Percentiles rank a stretch among this genome's conserved stretches.
phyloP scores from a whole-genome alignment of 2,113 vertebrate species.

The Amblyornis subalaris region DNA sequence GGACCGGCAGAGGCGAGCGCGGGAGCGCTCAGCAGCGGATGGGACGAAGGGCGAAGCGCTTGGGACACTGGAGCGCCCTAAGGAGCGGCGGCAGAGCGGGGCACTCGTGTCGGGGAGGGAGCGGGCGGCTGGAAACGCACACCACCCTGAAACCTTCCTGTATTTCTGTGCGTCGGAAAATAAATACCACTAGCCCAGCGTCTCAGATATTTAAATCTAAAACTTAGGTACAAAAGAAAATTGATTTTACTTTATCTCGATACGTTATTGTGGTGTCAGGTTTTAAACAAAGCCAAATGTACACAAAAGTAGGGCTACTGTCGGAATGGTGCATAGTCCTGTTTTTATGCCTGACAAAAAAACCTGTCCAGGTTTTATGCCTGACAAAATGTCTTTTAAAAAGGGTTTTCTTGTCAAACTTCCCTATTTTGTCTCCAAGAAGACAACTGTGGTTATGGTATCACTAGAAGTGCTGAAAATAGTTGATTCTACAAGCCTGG shows the following conservation, averaged over 20 bases:
- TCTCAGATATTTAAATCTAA: background rate
- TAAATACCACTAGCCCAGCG: rapidly evolving
- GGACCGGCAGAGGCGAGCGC: rapidly evolving
- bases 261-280: rapidly evolving
- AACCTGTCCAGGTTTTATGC: no score
- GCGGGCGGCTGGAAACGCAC: no score
- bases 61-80: rapidly evolving
- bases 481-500: background rate
- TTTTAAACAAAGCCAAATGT: background rate
- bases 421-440: background rate
- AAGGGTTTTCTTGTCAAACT: background rate
- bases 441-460: background rate
- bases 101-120: rapidly evolving
- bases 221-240: no score
- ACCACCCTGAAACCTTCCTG: background rate
- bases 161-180: rapidly evolving
- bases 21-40: rapidly evolving
- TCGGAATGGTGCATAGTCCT: rapidly evolving
- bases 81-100: rapidly evolving
- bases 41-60: rapidly evolving
- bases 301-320: background rate
- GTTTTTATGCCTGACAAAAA: background rate
- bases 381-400: background rate
- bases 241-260: rapidly evolving
- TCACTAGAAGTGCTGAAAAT: background rate